Evolutionary conservation across 1,140 invertebrate species (phyloP).

Genomic region (Megathymus violae): DNA sequence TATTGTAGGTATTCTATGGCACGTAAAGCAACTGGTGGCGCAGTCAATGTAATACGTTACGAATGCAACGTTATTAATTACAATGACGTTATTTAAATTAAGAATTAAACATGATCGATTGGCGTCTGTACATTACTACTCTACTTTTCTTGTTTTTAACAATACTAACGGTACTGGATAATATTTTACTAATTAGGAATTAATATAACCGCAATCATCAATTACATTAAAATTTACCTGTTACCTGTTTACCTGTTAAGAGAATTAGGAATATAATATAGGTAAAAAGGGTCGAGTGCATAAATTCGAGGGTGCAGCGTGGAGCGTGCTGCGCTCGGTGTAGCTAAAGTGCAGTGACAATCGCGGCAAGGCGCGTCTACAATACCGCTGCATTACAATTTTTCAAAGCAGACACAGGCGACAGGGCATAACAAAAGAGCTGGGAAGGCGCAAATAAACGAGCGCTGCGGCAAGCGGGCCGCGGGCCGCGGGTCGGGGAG

Average conservation of each 20-base stretch:
- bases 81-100: constrained; percentile 1
- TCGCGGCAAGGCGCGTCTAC: constrained; percentile 64
- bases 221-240: no score
- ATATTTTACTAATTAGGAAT: no score
- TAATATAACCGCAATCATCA: no score
- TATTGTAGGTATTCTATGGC: no score
- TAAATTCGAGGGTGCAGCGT: constrained; percentile 38
- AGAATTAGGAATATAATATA: constrained; percentile 19
- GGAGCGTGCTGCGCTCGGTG: constrained; percentile 34
- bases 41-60: neutral
- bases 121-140: no score
- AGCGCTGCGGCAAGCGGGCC: constrained; percentile 66
- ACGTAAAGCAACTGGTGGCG: no score
- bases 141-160: no score
- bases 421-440: constrained; percentile 80
- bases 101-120: no score
- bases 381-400: constrained; percentile 78
- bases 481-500: constrained; percentile 33
- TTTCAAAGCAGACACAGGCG: constrained; percentile 79
- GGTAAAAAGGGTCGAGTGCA: constrained; percentile 27
- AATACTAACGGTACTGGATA: no score
- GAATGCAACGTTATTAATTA: constrained; percentile 15
- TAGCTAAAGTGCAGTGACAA: constrained; percentile 52
- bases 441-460: constrained; percentile 80
- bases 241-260: no score